Base-by-base conservation (phyloP, 2,113 vertebrate species). In the Gorsachius goisagi region DNA sequence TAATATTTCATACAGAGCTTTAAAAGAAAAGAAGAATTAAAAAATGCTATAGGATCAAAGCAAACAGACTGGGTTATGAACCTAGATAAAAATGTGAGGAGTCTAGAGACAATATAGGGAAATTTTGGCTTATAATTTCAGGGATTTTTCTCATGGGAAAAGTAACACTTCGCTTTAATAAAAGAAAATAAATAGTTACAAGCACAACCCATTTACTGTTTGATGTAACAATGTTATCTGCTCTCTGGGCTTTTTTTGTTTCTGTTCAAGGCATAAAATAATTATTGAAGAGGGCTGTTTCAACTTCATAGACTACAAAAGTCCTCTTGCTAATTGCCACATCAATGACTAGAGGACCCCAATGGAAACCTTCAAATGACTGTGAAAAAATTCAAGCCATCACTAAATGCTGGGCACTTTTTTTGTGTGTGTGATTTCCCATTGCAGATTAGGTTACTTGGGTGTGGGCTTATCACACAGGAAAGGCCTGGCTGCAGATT, bases 251-350 rank as follows among this genome's bases (percentile, higher is more conserved):
- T 97, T 97, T 97, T 96, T 97, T 97, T 97, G 95, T 96, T 97
- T 97, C 97, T 97, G 97, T 98, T 98, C 88, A 96, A 97, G 93
- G 94, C 98, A 97, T 98, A 98, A 98, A 98, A 97, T 98, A 98
- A 98, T 98, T 98, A 98, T 98, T 98, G 98, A 97, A 98, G 98
- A 98, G 98, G 97, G 97, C 96, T 87, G 97, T 97, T 97, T 95
- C 96, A 98, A 98, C 98, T 98, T 92, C 28, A 69, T 95, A 71
- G 96, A 98, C 80, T 96, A 98, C 98, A 99, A 98, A 98, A 99
- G 98, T 98, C 96, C 96, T 90, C 97, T 96, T 90, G 95, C 98
- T 99, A 99, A 99, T 98, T 99, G 98, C 98, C 98, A 99, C 98
- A 99, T 99, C 98, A 99, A 99, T 99, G 98, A 98, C 97, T 77